Base-by-base conservation (phyloP, 2,888 invertebrate genomes). In the Habroteleia sp. region DNA sequence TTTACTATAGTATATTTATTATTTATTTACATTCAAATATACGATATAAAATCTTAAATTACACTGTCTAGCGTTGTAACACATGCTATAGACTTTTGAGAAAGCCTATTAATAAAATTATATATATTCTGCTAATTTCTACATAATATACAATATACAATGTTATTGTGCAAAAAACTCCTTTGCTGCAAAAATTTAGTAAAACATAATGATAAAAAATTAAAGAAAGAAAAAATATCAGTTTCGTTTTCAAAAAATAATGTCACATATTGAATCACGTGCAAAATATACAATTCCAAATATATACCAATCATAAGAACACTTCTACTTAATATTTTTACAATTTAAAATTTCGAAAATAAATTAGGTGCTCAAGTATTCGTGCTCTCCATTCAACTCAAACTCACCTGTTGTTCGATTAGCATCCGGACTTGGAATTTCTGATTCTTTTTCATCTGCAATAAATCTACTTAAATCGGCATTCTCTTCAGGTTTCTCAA, bases 361-460 rank as follows among this genome's bases (percentile, higher is more conserved):
- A 46, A 66, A 23, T 14, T 71, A 39, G 52, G 60, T 77, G 77
- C 77, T 78, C 71, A 71, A 62, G 71, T 73, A 68, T 77, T 76
- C 77, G 76, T 77, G 75, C 75, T 66, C 54, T 71, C 72, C 62
- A 71, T 74, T 56, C 54, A 66, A 54, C 16, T 52, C 25, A 46
- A 74, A 82, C 87, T 86, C 73, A 88, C 88, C 88, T 72, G 87
- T 88, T 14, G 88, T 88, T 78, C 88, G 85, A 56, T 77, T 85
- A 13, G 80, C 81, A 56, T 88, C 88, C 1, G 86, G 83, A 65
- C 85, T 85, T 3, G 80, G 72, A 0, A 86, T 75, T 8, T 82
- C 84, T 13, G 81, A 31, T 7, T 88, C 87, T 72, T 87, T 88
- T 6, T 83, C 83, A 6, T 87, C 85, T 60, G 80, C 78, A 37